These are phyloP conservation scores for Brachionus koreanus DNA, from an alignment of 1,140 invertebrate species.

Conservation along the genomic window DNA sequence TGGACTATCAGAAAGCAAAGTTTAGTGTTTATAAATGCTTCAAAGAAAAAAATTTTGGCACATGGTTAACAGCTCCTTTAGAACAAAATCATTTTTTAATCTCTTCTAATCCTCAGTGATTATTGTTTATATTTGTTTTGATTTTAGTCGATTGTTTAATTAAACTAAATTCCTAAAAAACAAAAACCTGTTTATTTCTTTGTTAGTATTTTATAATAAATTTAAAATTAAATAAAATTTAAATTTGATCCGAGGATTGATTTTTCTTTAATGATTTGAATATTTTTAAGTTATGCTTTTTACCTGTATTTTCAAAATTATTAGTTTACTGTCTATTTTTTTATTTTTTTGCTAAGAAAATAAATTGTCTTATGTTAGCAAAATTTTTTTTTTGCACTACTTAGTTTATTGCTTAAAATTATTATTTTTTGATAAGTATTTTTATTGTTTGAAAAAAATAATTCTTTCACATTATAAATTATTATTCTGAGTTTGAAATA, in stretches of 20 bases:
- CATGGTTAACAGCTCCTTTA: not conserved
- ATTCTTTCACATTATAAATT: too few relatives aligned
- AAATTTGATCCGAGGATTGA: not conserved
- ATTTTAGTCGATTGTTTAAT: not conserved
- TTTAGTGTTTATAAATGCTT: not conserved
- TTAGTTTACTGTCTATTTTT: too few relatives aligned
- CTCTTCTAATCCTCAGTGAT: not conserved
- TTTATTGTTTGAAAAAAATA: too few relatives aligned
- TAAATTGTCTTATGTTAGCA: too few relatives aligned
- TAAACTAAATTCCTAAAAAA: not conserved
- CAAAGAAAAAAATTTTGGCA: conserved; percentile 2
- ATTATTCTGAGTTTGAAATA: too few relatives aligned
- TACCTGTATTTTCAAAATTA: too few relatives aligned
- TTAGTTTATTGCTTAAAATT: too few relatives aligned
- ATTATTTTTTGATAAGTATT: too few relatives aligned
- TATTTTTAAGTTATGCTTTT: too few relatives aligned
- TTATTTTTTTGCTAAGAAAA: too few relatives aligned
- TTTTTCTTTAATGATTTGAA: too few relatives aligned
- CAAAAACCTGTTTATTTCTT: not conserved
- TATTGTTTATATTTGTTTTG: not conserved
- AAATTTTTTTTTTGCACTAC: too few relatives aligned
- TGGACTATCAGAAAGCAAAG: conserved; percentile 19
- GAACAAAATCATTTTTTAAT: conserved; percentile 12
- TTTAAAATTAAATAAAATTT: not conserved
- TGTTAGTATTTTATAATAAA: not conserved